Percentiles rank a stretch among this genome's conserved stretches.
These are phyloP conservation scores for Terrapene triunguis DNA, from an alignment of 2,113 vertebrate genomes.

Conservation along the genomic window DNA sequence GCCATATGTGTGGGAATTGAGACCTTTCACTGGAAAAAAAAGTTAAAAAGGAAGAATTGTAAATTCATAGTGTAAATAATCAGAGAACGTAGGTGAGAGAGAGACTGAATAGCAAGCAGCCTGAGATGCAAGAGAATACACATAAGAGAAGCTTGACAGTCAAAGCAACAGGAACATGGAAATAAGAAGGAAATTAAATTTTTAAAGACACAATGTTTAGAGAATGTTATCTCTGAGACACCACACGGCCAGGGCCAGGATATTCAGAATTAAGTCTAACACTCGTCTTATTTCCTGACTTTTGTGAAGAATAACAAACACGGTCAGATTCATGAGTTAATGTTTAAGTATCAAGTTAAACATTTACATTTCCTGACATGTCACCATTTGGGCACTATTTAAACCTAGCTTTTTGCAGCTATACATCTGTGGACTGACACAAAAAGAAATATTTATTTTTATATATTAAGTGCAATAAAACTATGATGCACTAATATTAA, in stretches of 20 bases:
- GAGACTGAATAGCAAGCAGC: slow-evolving; percentile 32
- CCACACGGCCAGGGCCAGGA: slow-evolving; percentile 53
- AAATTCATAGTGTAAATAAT: slow-evolving; percentile 21
- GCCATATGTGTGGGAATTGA: neutral
- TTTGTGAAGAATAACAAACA: slow-evolving; percentile 58
- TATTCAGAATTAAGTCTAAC: slow-evolving; percentile 67
- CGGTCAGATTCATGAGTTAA: neutral
- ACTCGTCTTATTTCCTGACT: slow-evolving; percentile 68
- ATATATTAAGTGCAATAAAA: neutral
- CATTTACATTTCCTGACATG: slow-evolving; percentile 47
- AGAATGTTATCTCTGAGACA: slow-evolving; percentile 65
- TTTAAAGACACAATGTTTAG: slow-evolving; percentile 52
- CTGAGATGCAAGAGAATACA: neutral
- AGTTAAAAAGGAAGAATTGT: slow-evolving; percentile 31
- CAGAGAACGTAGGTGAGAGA: slow-evolving; percentile 4
- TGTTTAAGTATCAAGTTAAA: slow-evolving; percentile 37
- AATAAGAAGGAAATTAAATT: slow-evolving; percentile 71
- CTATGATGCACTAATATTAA: neutral
- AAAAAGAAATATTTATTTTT: neutral
- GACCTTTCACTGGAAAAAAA: neutral
- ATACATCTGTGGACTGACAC: neutral
- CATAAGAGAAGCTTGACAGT: slow-evolving; percentile 6
- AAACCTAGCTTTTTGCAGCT: neutral
- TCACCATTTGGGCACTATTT: slow-evolving; percentile 2
- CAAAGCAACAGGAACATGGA: slow-evolving; percentile 35